Percentiles rank a stretch among this genome's conserved stretches.
Evolutionary conservation across 1,140 invertebrate genomes (phyloP).

Genomic region (Grapholita molesta): DNA sequence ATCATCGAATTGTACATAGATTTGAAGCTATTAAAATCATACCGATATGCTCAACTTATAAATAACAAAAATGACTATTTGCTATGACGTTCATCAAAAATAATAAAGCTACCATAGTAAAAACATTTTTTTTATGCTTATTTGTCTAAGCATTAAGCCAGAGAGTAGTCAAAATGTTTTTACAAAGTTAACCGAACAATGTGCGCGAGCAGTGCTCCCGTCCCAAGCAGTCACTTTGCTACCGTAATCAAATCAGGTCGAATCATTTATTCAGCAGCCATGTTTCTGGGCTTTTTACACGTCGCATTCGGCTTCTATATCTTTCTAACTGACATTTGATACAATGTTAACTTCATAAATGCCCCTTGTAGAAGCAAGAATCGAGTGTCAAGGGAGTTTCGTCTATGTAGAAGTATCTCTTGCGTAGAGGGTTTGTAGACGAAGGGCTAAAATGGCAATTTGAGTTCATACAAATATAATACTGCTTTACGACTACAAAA

Average conservation of each 20-base stretch:
- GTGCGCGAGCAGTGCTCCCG: neutral
- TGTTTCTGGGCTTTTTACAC: neutral
- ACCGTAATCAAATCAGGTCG: neutral
- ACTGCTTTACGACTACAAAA: too few species aligned
- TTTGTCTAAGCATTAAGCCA: too few species aligned
- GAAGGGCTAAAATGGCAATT: neutral
- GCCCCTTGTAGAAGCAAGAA: neutral
- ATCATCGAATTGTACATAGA: too few species aligned
- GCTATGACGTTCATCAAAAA: too few species aligned
- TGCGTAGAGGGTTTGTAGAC: neutral
- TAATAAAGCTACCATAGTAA: too few species aligned
- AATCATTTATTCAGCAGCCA: constrained; percentile 10
- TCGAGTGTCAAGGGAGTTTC: neutral
- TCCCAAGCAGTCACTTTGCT: neutral
- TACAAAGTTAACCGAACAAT: neutral
- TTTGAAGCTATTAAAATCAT: too few species aligned
- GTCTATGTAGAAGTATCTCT: neutral
- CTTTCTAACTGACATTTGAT: neutral
- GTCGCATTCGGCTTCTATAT: neutral
- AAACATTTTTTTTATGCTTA: too few species aligned
- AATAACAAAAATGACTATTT: too few species aligned
- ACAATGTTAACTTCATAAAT: neutral
- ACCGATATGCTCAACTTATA: too few species aligned
- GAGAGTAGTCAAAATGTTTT: too few species aligned
- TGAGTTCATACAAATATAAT: too few species aligned